Evolutionary conservation across 2,797 vertebrate species (phyloP).

Genomic region (Manis pentadactyla): DNA sequence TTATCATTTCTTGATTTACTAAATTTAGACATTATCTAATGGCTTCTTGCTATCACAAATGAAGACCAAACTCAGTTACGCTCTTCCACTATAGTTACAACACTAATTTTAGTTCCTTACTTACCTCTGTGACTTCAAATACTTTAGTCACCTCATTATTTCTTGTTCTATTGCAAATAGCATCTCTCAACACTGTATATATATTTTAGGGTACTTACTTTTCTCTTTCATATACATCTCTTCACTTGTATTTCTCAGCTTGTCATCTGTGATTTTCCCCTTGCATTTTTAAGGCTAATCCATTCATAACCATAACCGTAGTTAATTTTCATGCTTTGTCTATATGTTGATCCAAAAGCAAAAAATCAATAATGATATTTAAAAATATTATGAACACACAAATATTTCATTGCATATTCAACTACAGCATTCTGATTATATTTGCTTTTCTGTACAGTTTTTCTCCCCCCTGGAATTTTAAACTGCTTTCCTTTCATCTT

Average conservation of each 20-base stretch:
- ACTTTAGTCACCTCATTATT: background rate
- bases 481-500: background rate
- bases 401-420: background rate
- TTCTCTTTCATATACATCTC: background rate
- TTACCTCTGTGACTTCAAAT: background rate
- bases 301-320: background rate
- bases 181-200: background rate
- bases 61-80: background rate
- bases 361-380: background rate
- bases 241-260: background rate
- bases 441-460: constrained; percentile 1
- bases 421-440: background rate
- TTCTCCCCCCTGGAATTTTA: constrained; percentile 1
- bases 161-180: background rate
- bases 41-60: background rate
- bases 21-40: background rate
- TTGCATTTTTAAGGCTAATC: background rate
- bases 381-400: background rate
- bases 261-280: constrained; percentile 19
- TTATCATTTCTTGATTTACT: background rate
- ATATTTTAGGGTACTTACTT: background rate
- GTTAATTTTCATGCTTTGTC: background rate
- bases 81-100: background rate
- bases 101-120: background rate
- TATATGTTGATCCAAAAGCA: background rate